A percentile compares a stretch with the other conserved stretches of the same genome.
These are phyloP conservation scores for Drosophila ustulata DNA, from an alignment of 2,888 invertebrate species.

Conservation along the genomic window DNA sequence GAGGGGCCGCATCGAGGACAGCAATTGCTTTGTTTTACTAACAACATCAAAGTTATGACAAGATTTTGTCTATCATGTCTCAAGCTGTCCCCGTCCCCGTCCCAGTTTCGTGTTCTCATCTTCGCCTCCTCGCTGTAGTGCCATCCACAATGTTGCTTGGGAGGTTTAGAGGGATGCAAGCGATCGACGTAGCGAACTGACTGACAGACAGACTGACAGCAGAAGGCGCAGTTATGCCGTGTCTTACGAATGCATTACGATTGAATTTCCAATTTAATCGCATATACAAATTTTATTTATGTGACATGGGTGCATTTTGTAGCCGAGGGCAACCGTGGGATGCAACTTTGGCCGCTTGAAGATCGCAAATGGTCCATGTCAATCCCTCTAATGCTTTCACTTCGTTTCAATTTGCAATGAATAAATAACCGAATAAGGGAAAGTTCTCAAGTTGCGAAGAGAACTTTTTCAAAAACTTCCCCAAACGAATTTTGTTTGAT, in stretches of 20 bases:
- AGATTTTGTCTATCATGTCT: constrained; percentile 78
- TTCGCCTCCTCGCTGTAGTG: constrained; percentile 27
- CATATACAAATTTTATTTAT: constrained; percentile 80
- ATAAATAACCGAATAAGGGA: neutral
- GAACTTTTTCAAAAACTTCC: constrained; percentile 3
- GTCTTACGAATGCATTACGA: constrained; percentile 69
- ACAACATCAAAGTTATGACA: constrained; percentile 82
- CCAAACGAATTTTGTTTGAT: neutral
- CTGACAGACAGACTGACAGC: constrained; percentile 64
- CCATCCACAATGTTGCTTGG: constrained; percentile 29
- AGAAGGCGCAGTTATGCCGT: constrained; percentile 30
- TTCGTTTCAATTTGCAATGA: constrained; percentile 52
- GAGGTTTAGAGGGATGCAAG: constrained; percentile 59
- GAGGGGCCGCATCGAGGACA: constrained; percentile 47
- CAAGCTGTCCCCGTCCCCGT: constrained; percentile 42
- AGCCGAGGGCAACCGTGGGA: constrained; percentile 62
- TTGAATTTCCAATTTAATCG: constrained; percentile 81
- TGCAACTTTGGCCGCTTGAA: constrained; percentile 42
- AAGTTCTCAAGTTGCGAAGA: constrained; percentile 8
- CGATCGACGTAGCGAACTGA: constrained; percentile 36
- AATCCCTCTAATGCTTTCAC: constrained; percentile 53
- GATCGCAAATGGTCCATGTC: constrained; percentile 73
- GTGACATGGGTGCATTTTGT: constrained; percentile 76
- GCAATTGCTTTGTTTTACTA: constrained; percentile 75
- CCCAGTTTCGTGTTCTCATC: constrained; percentile 19